A percentile compares a stretch with the other conserved stretches of the same genome.
Evolutionary conservation across 2,113 vertebrate species (phyloP).

Genomic region (Saimiri boliviensis): DNA sequence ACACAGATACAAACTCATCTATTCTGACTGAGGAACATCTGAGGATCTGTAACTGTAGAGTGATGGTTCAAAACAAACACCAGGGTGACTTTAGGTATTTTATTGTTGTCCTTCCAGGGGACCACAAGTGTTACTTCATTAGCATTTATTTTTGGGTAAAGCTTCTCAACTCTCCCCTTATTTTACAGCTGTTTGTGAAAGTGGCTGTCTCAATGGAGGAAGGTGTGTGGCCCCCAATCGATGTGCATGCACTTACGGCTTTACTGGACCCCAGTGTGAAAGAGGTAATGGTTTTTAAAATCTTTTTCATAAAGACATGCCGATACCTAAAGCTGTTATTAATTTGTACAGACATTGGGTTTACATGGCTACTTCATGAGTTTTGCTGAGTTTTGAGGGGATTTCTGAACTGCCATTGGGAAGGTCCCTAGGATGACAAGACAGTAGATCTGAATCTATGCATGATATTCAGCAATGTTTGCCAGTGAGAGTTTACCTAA

Average conservation of each 20-base stretch:
- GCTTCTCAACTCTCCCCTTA: conserved; percentile 36
- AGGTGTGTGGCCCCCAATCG: conserved; percentile 97
- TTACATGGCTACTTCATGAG: not conserved
- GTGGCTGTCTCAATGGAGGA: conserved; percentile 96
- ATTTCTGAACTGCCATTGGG: not conserved
- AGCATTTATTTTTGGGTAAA: not conserved
- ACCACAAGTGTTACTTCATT: not conserved
- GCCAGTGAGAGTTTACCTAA: not conserved
- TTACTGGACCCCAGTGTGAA: conserved; percentile 98
- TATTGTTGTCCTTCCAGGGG: conserved; percentile 1
- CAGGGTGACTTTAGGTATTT: not conserved
- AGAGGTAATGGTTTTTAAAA: conserved; percentile 89
- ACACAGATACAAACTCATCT: not conserved
- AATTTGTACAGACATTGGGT: not conserved
- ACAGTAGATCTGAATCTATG: not conserved
- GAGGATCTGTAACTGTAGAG: not conserved
- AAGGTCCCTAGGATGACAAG: not conserved
- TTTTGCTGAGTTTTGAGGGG: not conserved
- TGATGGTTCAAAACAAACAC: not conserved
- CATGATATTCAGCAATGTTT: not conserved
- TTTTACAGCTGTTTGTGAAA: conserved; percentile 95
- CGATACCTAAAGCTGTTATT: not conserved
- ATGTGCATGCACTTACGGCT: conserved; percentile 97
- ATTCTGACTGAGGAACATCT: not conserved
- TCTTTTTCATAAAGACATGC: not conserved